These are phyloP conservation scores for Podargus strigoides DNA, from an alignment of 2,797 vertebrate species.

Conservation along the genomic window DNA sequence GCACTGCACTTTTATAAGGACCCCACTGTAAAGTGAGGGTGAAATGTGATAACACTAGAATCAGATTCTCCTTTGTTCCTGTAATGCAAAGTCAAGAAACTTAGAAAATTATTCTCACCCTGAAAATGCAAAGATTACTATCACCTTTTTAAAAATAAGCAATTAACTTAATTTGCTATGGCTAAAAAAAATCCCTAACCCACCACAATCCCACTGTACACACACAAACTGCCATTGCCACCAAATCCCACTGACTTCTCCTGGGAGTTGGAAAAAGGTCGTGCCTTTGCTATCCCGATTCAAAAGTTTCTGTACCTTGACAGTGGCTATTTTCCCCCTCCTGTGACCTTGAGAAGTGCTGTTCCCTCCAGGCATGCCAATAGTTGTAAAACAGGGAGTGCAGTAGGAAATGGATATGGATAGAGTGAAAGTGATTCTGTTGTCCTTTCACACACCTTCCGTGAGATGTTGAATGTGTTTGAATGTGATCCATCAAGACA, in stretches of 20 bases:
- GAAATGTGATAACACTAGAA: fast-evolving
- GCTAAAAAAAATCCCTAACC: background rate
- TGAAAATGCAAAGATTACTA: background rate
- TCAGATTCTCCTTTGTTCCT: background rate
- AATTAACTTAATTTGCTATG: background rate
- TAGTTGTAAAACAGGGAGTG: conserved; percentile 71
- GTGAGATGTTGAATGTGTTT: conserved; percentile 79
- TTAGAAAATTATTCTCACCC: background rate
- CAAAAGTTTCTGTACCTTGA: conserved; percentile 10
- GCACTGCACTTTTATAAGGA: background rate
- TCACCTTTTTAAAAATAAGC: background rate
- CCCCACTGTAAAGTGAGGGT: background rate
- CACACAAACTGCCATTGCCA: fast-evolving
- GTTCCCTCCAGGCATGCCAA: conserved; percentile 70
- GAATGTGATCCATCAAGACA: conserved; percentile 85
- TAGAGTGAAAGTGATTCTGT: conserved; percentile 79
- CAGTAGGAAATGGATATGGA: conserved; percentile 79
- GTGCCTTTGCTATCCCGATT: background rate
- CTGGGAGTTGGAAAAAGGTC: background rate
- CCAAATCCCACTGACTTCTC: background rate
- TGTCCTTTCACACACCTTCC: conserved; percentile 76
- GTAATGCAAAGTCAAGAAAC: background rate
- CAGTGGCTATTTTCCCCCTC: conserved; percentile 54
- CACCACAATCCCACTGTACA: background rate
- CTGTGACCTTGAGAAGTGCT: conserved; percentile 75